Conservation (phyloP, 2,888 invertebrate genomes). For the Heteromurus nitidus region DNA sequence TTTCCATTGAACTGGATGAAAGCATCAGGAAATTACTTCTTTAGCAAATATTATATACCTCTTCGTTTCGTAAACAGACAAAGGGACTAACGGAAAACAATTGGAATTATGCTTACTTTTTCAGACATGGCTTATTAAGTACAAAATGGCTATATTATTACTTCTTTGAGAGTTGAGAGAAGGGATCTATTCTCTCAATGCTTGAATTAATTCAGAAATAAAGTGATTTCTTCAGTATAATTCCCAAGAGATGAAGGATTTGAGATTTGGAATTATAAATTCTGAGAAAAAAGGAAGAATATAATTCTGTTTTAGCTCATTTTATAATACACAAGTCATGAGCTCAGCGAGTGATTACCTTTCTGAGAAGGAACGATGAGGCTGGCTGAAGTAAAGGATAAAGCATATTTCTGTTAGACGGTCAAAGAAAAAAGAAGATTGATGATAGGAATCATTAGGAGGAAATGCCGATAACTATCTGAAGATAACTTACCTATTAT, state of each 20-base stretch:
- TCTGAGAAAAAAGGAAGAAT: constrained; percentile 16
- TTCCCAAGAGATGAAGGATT: constrained; percentile 45
- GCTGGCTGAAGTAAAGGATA: not conserved
- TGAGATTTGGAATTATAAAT: constrained; percentile 26
- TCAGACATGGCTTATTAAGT: too few relatives aligned
- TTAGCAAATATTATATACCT: too few relatives aligned
- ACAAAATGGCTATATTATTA: too few relatives aligned
- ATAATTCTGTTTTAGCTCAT: not conserved
- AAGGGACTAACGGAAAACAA: too few relatives aligned
- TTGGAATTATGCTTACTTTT: too few relatives aligned
- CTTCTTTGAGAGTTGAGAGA: too few relatives aligned
- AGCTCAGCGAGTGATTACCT: not conserved
- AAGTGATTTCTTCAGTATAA: constrained; percentile 26
- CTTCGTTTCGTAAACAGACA: too few relatives aligned
- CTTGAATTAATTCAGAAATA: constrained; percentile 34
- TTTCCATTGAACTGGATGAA: constrained; percentile 50
- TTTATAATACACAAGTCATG: too few relatives aligned
- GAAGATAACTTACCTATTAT: constrained; percentile 40
- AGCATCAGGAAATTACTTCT: constrained; percentile 46
- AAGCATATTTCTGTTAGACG: constrained; percentile 31
- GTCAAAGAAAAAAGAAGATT: constrained; percentile 6
- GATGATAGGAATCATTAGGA: constrained; percentile 40
- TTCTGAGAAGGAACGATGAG: not conserved
- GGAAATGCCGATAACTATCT: constrained; percentile 58
- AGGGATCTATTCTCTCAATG: too few relatives aligned